Conservation (phyloP, 2,113 vertebrate genomes). For the Zosterops japonicus region DNA sequence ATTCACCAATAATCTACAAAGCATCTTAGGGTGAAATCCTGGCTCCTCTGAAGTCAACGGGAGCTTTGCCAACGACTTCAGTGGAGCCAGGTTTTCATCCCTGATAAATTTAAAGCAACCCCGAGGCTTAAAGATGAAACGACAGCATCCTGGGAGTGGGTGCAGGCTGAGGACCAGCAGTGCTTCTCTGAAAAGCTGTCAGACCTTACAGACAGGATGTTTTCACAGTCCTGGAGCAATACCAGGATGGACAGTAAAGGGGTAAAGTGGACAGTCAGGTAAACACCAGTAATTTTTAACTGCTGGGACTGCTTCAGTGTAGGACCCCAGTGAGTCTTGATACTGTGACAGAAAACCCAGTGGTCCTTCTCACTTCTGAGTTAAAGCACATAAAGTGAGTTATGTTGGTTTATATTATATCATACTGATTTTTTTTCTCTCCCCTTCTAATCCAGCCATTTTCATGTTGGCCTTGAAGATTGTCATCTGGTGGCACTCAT, state of each 20-base stretch:
- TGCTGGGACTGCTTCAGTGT: background rate
- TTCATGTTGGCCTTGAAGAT: background rate
- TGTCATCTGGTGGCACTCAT: background rate
- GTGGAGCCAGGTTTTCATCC: slow-evolving; percentile 64
- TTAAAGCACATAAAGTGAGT: background rate
- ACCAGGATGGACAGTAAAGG: background rate
- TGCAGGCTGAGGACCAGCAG: background rate
- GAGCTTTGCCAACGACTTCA: slow-evolving; percentile 57
- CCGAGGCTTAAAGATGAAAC: slow-evolving; percentile 57
- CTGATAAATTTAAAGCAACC: slow-evolving; percentile 58
- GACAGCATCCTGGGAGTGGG: background rate
- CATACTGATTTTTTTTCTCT: background rate
- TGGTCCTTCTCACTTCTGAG: background rate
- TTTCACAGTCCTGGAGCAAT: background rate
- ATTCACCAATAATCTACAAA: slow-evolving; percentile 69
- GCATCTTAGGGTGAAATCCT: slow-evolving; percentile 58
- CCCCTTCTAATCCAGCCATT: background rate
- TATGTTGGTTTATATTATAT: background rate
- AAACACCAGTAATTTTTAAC: background rate
- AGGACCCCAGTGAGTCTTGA: background rate
- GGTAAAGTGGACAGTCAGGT: background rate
- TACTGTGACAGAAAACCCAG: background rate
- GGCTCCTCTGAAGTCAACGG: slow-evolving; percentile 63
- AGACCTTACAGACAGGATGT: background rate
- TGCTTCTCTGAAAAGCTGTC: background rate